Conservation (phyloP, 92 coral and sea anemone genomes). For the Paragorgia papillata region DNA sequence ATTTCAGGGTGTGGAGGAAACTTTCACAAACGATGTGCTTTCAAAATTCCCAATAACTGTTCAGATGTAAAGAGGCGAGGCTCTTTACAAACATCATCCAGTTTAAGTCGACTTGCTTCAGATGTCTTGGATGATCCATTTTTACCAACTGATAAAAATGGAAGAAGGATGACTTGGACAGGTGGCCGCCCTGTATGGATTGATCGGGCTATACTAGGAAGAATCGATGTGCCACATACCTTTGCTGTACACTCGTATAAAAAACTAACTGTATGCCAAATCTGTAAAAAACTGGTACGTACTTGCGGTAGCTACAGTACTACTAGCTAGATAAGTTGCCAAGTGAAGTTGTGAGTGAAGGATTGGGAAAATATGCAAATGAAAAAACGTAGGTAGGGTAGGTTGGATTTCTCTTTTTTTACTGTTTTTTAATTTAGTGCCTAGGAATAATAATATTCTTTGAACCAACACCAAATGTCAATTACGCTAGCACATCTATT, state of each 20-base stretch:
- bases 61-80: constrained; percentile 73
- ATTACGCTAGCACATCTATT: no score
- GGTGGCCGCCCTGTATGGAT: constrained; percentile 72
- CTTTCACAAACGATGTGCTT: constrained; percentile 95
- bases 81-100: constrained; percentile 8
- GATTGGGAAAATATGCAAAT: no score
- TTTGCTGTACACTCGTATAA: constrained; percentile 93
- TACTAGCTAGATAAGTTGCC: no score
- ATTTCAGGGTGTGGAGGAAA: constrained; percentile 94
- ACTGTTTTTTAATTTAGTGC: no score
- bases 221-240: constrained; percentile 93
- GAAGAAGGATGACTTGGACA: constrained; percentile 31
- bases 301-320: not conserved
- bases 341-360: no score
- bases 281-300: constrained; percentile 90
- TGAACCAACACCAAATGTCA: no score
- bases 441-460: no score
- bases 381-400: no score
- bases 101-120: constrained; percentile 53
- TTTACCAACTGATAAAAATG: not conserved
- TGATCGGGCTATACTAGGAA: constrained; percentile 69
- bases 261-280: constrained; percentile 91
- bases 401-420: no score
- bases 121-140: not conserved
- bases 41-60: constrained; percentile 93